Evolutionary conservation across 2,797 vertebrate species (phyloP), one percentile per base, ranked within the genome.

Genomic region (Sus cebifrons): DNA sequence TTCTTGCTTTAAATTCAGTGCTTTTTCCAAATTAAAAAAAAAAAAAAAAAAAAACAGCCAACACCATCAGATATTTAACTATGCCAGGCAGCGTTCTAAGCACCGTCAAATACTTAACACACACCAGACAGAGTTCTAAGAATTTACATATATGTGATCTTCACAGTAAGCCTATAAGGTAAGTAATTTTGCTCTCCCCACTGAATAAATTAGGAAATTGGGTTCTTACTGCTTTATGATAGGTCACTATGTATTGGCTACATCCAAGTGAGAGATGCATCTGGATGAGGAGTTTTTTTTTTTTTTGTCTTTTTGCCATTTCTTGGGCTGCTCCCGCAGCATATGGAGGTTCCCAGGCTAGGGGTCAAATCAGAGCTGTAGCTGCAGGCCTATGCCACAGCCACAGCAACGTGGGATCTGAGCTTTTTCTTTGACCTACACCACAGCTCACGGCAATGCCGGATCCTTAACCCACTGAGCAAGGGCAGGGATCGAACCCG

Each of bases 191-290:
- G 71, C 62, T 54, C 58, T 83, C 62, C 25, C 44, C 44, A 16
- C 40, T 92, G 96, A 79, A 82, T n/a, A 89, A 91, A 75, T 70
- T 11, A 93, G 68, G 27, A 84, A 71, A 16, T 23, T 71, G 27
- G 6, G 4, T 10, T 84, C 83, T 54, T 60, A 23, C 16, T 75
- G 87, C 17, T 96, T 64, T n/a, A 7, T 58, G 18, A 6, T 25
- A 21, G 10, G 27, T 32, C 78, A 36, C 70, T 74, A 7, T 15
- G 11, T 65, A 23, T 86, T 78, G 79, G 81, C 84, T 60, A 23
- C 29, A 32, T 49, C 71, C 36, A 15, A 60, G 62, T 12, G 60
- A 87, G 44, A 25, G 56, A 32, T 83, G 64, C 27, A 67, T 23
- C 36, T 21, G n/a, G 15, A 65, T 52, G 64, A 75, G 40, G 58